A percentile compares a stretch with the other conserved stretches of the same genome.
phyloP scores from a whole-genome alignment of 2,888 invertebrate species.

The Phengaris alcon region DNA sequence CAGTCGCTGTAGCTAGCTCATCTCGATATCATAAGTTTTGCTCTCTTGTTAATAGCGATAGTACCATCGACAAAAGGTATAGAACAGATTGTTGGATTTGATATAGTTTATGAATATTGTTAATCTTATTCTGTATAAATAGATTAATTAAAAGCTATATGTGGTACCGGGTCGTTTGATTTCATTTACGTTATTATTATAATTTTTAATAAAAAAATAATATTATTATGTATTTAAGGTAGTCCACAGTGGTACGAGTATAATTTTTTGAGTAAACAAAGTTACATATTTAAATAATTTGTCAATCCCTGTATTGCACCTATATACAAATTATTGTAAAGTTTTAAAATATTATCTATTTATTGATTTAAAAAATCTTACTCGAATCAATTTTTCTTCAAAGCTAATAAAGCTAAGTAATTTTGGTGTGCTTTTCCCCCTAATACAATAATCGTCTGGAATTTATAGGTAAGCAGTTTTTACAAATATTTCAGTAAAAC shows the following conservation, averaged over 20 bases:
- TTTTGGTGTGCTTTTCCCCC: conserved; percentile 42
- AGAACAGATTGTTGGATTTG: conserved; percentile 80
- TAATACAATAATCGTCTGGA: conserved; percentile 52
- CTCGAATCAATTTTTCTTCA: not conserved
- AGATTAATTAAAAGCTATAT: conserved; percentile 79
- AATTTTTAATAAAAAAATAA: not conserved
- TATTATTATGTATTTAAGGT: not conserved
- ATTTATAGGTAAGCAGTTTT: conserved; percentile 67
- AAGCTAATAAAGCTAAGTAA: not conserved
- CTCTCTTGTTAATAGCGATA: conserved; percentile 77
- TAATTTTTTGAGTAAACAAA: not conserved
- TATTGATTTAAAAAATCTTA: not conserved
- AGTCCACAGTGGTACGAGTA: conserved; percentile 2
- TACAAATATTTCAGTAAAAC: conserved; percentile 57
- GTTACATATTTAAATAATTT: not conserved
- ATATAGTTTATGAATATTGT: conserved; percentile 80
- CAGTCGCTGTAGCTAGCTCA: conserved; percentile 52
- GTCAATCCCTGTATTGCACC: too few relatives aligned
- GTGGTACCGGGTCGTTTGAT: conserved; percentile 75
- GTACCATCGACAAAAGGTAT: conserved; percentile 72
- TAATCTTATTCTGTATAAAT: conserved; percentile 79
- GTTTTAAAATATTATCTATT: too few relatives aligned
- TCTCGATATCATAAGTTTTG: conserved; percentile 56
- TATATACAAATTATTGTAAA: too few relatives aligned
- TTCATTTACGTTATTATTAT: conserved; percentile 41